Evolutionary conservation across 2,797 vertebrate species (phyloP).

Genomic region (Hydrophis major): DNA sequence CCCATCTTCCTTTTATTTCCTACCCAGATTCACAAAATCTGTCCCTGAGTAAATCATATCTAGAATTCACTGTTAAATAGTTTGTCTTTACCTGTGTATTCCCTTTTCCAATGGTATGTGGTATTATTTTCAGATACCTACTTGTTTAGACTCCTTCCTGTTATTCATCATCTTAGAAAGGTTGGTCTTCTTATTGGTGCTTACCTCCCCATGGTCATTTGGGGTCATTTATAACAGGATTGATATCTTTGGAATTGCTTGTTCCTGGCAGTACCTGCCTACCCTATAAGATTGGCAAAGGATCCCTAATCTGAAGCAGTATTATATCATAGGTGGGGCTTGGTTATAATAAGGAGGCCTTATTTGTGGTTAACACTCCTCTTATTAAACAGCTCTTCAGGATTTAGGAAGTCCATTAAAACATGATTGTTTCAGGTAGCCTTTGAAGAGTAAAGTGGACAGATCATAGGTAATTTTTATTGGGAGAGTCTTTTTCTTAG

Average conservation of each 20-base stretch:
- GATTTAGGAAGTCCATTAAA: background rate
- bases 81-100: background rate
- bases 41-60: background rate
- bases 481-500: background rate
- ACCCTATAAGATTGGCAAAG: background rate
- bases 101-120: background rate
- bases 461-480: background rate
- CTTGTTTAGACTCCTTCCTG: background rate
- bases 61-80: background rate
- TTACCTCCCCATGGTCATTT: background rate
- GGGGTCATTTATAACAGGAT: background rate
- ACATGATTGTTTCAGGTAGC: background rate
- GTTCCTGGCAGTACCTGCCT: background rate
- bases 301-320: background rate
- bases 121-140: background rate
- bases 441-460: background rate
- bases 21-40: background rate
- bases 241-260: background rate
- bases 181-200: background rate
- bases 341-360: background rate
- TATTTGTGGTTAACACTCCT: background rate
- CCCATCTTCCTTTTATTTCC: background rate
- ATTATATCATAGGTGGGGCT: background rate
- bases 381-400: background rate
- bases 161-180: background rate